A percentile compares a stretch with the other conserved stretches of the same genome.
phyloP scores from a whole-genome alignment of 2,113 vertebrate genomes.

The Plecotus auritus region DNA sequence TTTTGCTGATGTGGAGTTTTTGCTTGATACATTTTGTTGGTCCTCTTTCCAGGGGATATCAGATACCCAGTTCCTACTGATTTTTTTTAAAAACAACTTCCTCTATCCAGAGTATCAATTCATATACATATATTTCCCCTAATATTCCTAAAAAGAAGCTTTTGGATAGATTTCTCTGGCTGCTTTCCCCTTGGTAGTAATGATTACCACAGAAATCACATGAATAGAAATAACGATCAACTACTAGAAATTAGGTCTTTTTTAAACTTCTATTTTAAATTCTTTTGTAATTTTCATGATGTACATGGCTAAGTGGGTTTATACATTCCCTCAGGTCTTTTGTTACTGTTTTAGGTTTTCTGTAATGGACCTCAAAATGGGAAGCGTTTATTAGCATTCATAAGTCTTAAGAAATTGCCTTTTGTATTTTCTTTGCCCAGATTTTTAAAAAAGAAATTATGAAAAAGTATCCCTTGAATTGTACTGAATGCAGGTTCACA shows the following conservation, averaged over 20 bases:
- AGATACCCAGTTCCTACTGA: not conserved
- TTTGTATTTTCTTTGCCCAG: conserved; percentile 19
- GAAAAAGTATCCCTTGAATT: conserved; percentile 17
- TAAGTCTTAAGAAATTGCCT: conserved; percentile 29
- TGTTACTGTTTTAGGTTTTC: conserved; percentile 38
- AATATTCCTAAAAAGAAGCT: conserved; percentile 23
- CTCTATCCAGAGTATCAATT: not conserved
- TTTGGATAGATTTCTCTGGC: not conserved
- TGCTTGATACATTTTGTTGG: conserved; percentile 30
- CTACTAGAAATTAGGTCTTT: not conserved
- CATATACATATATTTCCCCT: not conserved
- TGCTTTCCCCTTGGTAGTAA: not conserved
- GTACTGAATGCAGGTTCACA: not conserved
- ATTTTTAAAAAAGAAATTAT: conserved; percentile 35
- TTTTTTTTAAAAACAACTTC: conserved; percentile 28
- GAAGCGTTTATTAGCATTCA: conserved; percentile 12
- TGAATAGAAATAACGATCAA: not conserved
- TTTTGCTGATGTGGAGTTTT: conserved; percentile 38
- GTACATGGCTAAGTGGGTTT: not conserved
- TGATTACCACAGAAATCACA: conserved; percentile 19
- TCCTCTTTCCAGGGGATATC: conserved; percentile 18
- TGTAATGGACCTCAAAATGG: not conserved
- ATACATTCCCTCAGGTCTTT: not conserved
- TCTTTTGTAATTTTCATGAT: not conserved
- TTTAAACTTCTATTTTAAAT: not conserved